phyloP scores from a whole-genome alignment of 2,113 vertebrate species.

The Phylloscopus whistleri region DNA sequence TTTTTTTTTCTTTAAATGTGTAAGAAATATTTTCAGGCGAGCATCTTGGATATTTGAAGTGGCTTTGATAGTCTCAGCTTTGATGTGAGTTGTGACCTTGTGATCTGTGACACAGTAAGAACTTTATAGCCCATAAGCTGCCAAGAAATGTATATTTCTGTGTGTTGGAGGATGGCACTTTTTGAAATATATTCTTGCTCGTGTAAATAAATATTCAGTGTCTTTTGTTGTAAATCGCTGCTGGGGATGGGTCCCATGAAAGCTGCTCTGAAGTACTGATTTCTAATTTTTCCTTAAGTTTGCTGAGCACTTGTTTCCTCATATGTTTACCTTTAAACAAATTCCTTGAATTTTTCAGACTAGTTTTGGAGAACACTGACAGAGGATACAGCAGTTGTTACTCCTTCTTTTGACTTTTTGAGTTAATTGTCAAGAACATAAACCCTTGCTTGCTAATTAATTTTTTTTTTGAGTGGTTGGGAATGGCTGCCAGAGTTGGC shows the following conservation, averaged over 20 bases:
- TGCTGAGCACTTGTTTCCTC: background rate
- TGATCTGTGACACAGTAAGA: background rate
- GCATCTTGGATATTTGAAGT: background rate
- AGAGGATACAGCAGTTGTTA: background rate
- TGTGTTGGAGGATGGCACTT: background rate
- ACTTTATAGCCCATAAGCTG: background rate
- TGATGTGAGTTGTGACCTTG: background rate
- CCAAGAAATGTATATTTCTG: background rate
- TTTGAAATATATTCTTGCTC: background rate
- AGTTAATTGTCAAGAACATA: background rate
- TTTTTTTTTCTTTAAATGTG: background rate
- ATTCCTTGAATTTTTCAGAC: background rate
- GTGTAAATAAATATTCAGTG: accelerated
- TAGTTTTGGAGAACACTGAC: background rate
- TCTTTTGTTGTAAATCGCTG: background rate
- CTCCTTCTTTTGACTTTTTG: background rate
- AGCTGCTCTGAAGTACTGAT: background rate
- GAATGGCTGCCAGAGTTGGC: background rate
- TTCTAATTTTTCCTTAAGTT: background rate
- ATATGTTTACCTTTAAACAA: background rate
- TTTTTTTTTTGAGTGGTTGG: background rate
- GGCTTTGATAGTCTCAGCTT: background rate
- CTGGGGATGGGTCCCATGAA: background rate
- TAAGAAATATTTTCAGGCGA: background rate
- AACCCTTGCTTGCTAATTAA: background rate